Conservation (phyloP, 2,797 vertebrate species). For the Trachops cirrhosus region DNA sequence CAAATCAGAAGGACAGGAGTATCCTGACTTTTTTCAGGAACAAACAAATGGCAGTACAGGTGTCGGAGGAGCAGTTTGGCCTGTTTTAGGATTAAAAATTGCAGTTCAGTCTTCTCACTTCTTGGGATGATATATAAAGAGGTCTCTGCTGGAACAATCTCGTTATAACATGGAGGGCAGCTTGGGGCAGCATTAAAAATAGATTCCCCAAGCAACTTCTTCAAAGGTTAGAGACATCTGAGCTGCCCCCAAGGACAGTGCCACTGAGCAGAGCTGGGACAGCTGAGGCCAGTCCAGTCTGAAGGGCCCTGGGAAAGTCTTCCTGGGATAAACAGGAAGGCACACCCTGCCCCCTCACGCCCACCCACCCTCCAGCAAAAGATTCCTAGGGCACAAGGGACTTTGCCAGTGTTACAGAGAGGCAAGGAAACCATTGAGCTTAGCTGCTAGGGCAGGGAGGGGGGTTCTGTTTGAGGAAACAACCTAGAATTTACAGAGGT, state of each 20-base stretch:
- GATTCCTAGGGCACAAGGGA: neutral
- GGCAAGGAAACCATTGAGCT: neutral
- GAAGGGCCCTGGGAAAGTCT: neutral
- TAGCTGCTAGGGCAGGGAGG: neutral
- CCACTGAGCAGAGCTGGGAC: neutral
- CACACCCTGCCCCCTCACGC: neutral
- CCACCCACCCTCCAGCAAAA: neutral
- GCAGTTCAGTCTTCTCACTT: neutral
- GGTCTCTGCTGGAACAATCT: neutral
- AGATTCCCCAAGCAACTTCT: conserved; percentile 55
- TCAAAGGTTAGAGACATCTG: conserved; percentile 84
- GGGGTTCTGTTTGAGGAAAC: neutral
- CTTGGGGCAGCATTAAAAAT: conserved; percentile 61
- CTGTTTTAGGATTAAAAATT: neutral
- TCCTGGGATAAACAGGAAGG: neutral
- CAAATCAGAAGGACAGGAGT: neutral
- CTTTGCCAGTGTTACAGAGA: neutral
- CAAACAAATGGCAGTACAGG: neutral
- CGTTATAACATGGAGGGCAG: neutral
- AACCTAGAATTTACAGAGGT: neutral
- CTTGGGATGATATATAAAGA: neutral
- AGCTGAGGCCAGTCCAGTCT: neutral
- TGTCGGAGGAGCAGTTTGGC: neutral
- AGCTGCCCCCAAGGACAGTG: conserved; percentile 56
- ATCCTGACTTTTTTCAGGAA: neutral